phyloP scores from a whole-genome alignment of 2,113 vertebrate species.

The Phodopus roborovskii region DNA sequence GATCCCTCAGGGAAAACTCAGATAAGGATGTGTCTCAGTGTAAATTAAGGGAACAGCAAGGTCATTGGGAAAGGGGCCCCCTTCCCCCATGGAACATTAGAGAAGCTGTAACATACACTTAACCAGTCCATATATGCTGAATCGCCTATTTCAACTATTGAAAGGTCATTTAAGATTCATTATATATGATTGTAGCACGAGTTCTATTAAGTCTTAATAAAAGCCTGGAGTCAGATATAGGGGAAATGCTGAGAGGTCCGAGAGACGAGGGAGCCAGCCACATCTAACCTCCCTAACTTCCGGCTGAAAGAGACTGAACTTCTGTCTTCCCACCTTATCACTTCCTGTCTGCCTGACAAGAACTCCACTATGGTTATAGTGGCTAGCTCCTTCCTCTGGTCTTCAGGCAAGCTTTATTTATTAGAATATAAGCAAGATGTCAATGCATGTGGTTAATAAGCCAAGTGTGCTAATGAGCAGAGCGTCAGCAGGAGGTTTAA shows the following conservation, averaged over 20 bases:
- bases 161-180: constrained; percentile 3
- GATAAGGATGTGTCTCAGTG: not conserved
- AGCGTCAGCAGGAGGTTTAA: not conserved
- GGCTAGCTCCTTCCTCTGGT: too few relatives aligned
- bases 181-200: not conserved
- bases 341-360: too few relatives aligned
- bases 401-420: too few relatives aligned
- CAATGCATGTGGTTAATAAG: not conserved
- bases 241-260: too few relatives aligned
- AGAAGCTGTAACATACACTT: not conserved
- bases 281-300: too few relatives aligned
- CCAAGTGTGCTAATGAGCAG: not conserved
- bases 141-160: not conserved
- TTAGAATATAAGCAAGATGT: too few relatives aligned
- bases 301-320: too few relatives aligned
- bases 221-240: too few relatives aligned
- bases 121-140: not conserved
- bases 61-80: not conserved
- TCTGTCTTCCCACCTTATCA: too few relatives aligned
- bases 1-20: not conserved
- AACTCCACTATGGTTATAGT: too few relatives aligned
- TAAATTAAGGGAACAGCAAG: not conserved
- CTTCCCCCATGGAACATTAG: not conserved
- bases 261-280: too few relatives aligned
- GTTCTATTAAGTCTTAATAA: too few relatives aligned